phyloP scores from a whole-genome alignment of 2,113 vertebrate genomes.

The human region DNA sequence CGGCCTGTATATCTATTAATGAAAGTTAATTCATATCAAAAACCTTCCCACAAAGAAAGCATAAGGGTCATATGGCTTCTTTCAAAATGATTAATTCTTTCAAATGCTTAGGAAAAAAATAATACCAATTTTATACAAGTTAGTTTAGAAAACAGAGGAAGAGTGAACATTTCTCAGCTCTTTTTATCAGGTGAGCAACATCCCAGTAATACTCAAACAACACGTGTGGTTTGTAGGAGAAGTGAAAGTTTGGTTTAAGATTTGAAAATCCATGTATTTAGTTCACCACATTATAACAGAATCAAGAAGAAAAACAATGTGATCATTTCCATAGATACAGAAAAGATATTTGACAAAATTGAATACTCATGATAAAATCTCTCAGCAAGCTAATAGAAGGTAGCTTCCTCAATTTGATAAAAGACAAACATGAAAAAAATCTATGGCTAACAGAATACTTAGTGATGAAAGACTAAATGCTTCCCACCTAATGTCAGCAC shows the following conservation, averaged over 20 bases:
- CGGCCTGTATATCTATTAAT: neutral
- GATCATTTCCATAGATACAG: neutral
- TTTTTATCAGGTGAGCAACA: neutral
- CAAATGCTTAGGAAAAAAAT: neutral
- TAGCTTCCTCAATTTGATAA: neutral
- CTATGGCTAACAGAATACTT: neutral
- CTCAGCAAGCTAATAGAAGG: neutral
- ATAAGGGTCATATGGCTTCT: neutral
- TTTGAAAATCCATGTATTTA: neutral
- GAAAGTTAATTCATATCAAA: neutral
- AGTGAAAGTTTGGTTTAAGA: constrained; percentile 13
- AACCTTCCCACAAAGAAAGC: neutral
- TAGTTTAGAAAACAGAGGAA: neutral
- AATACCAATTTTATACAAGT: neutral
- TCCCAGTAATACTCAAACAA: neutral
- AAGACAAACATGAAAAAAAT: constrained; percentile 4
- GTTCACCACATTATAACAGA: neutral
- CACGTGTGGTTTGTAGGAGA: neutral
- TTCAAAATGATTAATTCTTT: neutral
- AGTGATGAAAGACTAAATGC: neutral
- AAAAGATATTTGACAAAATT: neutral
- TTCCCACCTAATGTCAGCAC: neutral
- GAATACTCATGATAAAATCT: neutral
- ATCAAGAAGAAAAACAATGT: neutral
- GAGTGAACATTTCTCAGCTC: neutral